A percentile compares a stretch with the other conserved stretches of the same genome.
Evolutionary conservation across 2,113 vertebrate genomes (phyloP).

Genomic region (Lycaon pictus): DNA sequence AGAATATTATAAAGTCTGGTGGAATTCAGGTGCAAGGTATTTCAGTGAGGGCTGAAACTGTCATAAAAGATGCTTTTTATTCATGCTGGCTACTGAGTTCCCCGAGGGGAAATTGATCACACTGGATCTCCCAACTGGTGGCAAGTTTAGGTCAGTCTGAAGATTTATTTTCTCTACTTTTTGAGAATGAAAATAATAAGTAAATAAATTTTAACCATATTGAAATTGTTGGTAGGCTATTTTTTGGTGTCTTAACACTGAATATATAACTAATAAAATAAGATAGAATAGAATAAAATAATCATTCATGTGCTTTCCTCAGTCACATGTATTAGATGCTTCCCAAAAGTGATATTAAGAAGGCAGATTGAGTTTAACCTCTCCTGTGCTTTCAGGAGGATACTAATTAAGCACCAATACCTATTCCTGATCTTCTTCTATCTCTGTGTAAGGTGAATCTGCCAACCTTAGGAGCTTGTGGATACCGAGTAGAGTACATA

Average conservation of each 20-base stretch:
- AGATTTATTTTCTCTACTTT: constrained; percentile 64
- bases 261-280: constrained; percentile 17
- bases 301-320: too few relatives aligned
- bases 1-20: background rate
- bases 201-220: constrained; percentile 66
- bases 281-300: background rate
- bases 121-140: constrained; percentile 46
- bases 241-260: constrained; percentile 24
- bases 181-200: constrained; percentile 71
- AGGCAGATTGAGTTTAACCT: background rate
- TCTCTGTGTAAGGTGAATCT: background rate
- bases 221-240: constrained; percentile 44
- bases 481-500: background rate
- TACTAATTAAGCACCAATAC: background rate
- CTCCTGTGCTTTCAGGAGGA: background rate
- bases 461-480: background rate
- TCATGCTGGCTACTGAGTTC: constrained; percentile 74
- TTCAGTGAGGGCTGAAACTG: background rate
- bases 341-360: background rate
- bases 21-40: background rate
- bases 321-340: background rate
- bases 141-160: constrained; percentile 7
- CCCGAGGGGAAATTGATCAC: constrained; percentile 77
- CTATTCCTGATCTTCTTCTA: background rate
- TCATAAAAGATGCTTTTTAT: background rate